A percentile compares a stretch with the other conserved stretches of the same genome.
Conservation (phyloP, 2,797 vertebrate genomes). For the Echeneis naucrates region DNA sequence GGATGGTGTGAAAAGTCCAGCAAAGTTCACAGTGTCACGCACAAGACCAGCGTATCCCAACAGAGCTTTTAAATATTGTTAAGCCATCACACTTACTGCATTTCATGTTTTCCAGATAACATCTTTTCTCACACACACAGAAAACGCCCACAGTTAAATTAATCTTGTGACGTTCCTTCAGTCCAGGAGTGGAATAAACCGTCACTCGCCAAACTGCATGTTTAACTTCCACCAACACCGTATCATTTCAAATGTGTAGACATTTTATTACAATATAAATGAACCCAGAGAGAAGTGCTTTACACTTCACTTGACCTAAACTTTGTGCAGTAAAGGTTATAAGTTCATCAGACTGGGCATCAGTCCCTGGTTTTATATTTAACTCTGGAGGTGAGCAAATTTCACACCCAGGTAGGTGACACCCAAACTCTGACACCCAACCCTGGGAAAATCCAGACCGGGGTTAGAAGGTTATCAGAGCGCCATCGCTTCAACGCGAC, state of each 20-base stretch:
- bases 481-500: not conserved
- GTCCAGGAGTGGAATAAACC: not conserved
- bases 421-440: slow-evolving; percentile 59
- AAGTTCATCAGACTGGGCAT: slow-evolving; percentile 50
- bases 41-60: not conserved
- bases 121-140: not conserved
- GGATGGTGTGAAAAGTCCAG: slow-evolving; percentile 40
- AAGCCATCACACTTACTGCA: not conserved
- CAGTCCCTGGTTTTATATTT: slow-evolving; percentile 45
- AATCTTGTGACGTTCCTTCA: not conserved
- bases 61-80: not conserved
- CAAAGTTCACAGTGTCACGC: slow-evolving; percentile 29
- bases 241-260: not conserved
- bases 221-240: too few relatives aligned
- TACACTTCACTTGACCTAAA: not conserved
- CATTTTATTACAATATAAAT: not conserved
- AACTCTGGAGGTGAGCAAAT: slow-evolving; percentile 56
- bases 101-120: not conserved
- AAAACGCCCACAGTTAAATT: not conserved
- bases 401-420: slow-evolving; percentile 71
- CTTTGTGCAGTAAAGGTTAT: slow-evolving; percentile 27
- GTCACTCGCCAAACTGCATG: too few relatives aligned
- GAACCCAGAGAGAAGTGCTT: not conserved
- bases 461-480: slow-evolving; percentile 48
- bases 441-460: slow-evolving; percentile 67